A percentile compares a stretch with the other conserved stretches of the same genome.
These are phyloP conservation scores for Metopia argyrocephala DNA, from an alignment of 2,888 invertebrate genomes.

Conservation along the genomic window DNA sequence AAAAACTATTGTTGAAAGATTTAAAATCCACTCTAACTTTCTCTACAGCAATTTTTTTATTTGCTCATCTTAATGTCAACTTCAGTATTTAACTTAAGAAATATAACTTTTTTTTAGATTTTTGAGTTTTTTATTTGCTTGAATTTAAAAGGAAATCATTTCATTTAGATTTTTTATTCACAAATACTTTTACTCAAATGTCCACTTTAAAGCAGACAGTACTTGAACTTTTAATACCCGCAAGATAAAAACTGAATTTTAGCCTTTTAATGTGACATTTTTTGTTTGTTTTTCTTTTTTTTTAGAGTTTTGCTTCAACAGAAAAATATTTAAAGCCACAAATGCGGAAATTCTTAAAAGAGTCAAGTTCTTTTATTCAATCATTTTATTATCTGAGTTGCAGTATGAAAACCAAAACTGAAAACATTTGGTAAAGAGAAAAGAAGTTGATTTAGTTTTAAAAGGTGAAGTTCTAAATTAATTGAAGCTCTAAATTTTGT, in stretches of 20 bases:
- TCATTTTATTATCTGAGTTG: neutral
- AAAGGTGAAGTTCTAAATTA: too few relatives aligned
- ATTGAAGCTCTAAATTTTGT: too few relatives aligned
- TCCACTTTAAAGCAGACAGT: slow-evolving; percentile 54
- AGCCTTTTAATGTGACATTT: slow-evolving; percentile 2
- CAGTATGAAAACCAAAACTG: neutral
- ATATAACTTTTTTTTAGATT: neutral
- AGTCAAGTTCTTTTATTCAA: neutral
- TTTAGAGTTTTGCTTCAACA: neutral
- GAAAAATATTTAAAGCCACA: neutral
- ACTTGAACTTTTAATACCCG: slow-evolving; percentile 50
- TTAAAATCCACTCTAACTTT: too few relatives aligned
- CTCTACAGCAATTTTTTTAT: neutral
- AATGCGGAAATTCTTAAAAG: slow-evolving; percentile 1
- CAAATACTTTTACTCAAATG: slow-evolving; percentile 16
- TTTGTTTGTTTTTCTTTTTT: neutral
- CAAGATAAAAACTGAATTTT: slow-evolving; percentile 10
- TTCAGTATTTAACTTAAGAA: neutral
- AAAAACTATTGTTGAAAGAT: neutral
- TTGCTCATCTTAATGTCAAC: neutral
- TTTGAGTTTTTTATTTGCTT: neutral
- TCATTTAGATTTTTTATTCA: slow-evolving; percentile 22
- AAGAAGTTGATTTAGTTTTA: too few relatives aligned
- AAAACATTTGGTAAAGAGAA: neutral
- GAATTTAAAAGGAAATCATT: slow-evolving; percentile 18